Conservation (phyloP, 2,113 vertebrate species). For the Chloebia gouldiae region DNA sequence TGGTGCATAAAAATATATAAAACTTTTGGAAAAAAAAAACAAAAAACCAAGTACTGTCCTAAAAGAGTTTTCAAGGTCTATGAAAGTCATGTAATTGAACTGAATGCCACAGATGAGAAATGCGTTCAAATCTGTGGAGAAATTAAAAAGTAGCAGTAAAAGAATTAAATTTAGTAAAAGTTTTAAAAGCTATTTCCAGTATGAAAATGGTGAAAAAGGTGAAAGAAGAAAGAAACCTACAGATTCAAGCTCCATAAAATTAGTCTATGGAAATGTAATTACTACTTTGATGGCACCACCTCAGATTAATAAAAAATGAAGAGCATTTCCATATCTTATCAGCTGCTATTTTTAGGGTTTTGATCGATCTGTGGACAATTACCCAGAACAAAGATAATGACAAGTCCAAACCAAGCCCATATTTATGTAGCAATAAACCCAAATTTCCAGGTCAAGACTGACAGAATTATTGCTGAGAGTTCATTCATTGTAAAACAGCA, state of each 20-base stretch:
- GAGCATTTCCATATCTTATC: neutral
- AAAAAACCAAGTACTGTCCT: accelerated
- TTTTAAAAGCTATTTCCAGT: neutral
- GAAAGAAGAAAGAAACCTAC: neutral
- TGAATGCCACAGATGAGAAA: neutral
- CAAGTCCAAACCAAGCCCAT: neutral
- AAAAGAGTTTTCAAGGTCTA: neutral
- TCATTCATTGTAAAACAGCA: neutral
- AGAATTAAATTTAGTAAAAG: neutral
- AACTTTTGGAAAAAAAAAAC: accelerated
- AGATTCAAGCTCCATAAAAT: neutral
- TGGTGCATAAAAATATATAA: neutral
- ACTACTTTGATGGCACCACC: neutral
- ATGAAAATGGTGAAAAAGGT: neutral
- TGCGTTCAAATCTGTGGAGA: neutral
- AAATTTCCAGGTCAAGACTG: neutral
- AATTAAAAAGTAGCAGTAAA: neutral
- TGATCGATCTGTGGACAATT: neutral
- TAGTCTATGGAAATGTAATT: neutral
- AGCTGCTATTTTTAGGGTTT: neutral
- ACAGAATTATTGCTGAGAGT: neutral
- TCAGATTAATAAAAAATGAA: neutral
- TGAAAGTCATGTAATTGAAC: neutral
- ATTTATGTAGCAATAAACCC: neutral
- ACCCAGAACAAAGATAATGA: neutral